A percentile compares a stretch with the other conserved stretches of the same genome.
Conservation (phyloP, 2,797 vertebrate species). For the Enteromius argenteus region DNA sequence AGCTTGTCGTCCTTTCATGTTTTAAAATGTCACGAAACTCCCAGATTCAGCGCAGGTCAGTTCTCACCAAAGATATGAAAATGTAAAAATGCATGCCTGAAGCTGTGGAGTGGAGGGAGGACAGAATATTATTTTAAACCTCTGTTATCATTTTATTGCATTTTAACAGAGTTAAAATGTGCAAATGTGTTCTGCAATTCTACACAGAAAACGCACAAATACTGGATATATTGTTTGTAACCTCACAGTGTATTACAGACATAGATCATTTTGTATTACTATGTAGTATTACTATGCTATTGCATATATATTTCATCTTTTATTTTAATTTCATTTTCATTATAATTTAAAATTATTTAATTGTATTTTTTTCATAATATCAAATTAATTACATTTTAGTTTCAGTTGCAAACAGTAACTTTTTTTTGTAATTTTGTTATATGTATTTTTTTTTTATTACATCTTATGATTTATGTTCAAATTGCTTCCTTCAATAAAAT, state of each 20-base stretch:
- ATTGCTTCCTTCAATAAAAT: neutral
- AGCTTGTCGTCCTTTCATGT: slow-evolving; percentile 1
- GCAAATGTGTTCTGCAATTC: neutral
- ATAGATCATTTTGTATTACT: neutral
- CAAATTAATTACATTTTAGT: neutral
- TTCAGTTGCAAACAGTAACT: neutral
- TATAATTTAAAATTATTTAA: no score
- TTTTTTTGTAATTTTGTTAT: neutral
- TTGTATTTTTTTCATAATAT: neutral
- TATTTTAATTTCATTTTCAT: no score
- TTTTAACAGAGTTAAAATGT: neutral
- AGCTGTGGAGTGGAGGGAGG: neutral
- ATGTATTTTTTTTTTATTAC: neutral
- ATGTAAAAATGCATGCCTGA: neutral
- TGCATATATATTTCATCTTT: neutral
- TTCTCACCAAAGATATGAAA: neutral
- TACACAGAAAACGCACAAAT: neutral
- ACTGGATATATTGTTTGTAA: neutral
- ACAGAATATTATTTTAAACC: neutral
- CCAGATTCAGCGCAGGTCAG: neutral
- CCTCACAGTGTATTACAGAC: neutral
- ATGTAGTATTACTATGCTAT: neutral
- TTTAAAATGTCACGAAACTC: neutral
- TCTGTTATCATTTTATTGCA: neutral
- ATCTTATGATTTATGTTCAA: neutral